Evolutionary conservation across 1,140 invertebrate genomes (phyloP), one percentile per base, ranked within the genome.

Genomic region (Monochamus saltuarius): DNA sequence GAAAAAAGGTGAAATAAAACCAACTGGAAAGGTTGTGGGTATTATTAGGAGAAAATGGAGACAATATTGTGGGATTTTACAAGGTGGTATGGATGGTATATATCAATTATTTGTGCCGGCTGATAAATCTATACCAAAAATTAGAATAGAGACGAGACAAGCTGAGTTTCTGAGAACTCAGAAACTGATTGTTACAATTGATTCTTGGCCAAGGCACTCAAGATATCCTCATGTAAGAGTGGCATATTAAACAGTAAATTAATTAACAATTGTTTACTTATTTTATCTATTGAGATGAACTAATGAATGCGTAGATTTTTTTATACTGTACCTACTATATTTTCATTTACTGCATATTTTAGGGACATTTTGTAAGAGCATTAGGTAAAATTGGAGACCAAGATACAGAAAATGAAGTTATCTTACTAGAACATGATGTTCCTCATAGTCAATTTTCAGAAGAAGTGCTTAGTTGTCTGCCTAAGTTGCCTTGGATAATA

Each of bases 41-140:
- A 97, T 99, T 62, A 92, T 99, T 45, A 87, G 90, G 61, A 83
- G 97, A 63, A 99, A 98, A 75, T 99, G 96, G 95, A 80, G 95
- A 34, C 93, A 95, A 66, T 97, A 95, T 77, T 99, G 97, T 82
- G 97, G 97, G 29, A 95, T 98, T 67, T 78, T 99, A 47, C 86
- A 86, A 16, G 92, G 87, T 75, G 80, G 85, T 9, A 79, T 94
- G 11, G 87, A 89, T 80, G 79, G 83, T 0, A 79, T 83, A 1
- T 82, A 86, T 45, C 93, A 96, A 74, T 77, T 97, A 2, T 97
- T 98, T 79, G 84, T 94, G 8, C 94, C 94, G 19, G 89, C 93
- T 10, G 95, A 98, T 73, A 84, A 87, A 43, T 88, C 91, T 68
- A 91, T 97, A 62, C 94, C 95, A 0, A 90, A 92, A 75, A 89